Base-by-base conservation (phyloP, 2,888 invertebrate genomes). In the Parthenolecanium corni region DNA sequence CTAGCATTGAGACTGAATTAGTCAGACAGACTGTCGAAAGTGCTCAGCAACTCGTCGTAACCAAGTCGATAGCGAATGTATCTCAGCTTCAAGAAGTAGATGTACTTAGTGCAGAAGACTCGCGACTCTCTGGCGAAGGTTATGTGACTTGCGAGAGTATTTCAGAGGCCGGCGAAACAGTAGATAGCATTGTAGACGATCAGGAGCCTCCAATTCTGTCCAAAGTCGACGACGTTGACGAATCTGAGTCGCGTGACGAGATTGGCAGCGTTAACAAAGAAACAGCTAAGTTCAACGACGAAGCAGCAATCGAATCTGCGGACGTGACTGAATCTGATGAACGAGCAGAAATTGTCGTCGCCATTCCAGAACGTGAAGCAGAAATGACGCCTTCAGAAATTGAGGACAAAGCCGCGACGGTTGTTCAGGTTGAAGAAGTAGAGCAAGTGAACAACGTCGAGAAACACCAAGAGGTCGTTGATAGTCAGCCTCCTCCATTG, bases 391-490 rank as follows among this genome's bases (percentile, higher is more conserved):
- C 9, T 16, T 11, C 21, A 2, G 14, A n/a, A 40, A 23, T 20
- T 16, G 54, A 24, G 1, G 54, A 54, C 9, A 42, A 54, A 9
- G 24, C 38, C 5, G 54, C 38, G 38, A 20, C 20, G 24, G 42
- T 31, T 16, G 46, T 44, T 46, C 42, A 44, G 46, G 42, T 57
- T 12, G 57, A 57, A 57, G 57, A 57, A 4, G 57, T 44, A 4
- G 24, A 44, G 11, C 46, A 57, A 31, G 46, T 44, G 1, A 20
- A 46, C 16, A 9, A 14, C 46, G 57, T 16, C n/a, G 14, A 42
- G 44, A 16, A 18, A 31, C 31, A 4, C 5, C 4, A 31, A 6
- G 31, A 31, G 4, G 9, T 31, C 31, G 4, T 31, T 9, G 31
- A 31, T 31, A 6, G 9, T 31, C 31, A 4, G 5, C 9, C 31